phyloP scores from a whole-genome alignment of 2,113 vertebrate genomes.

The Paedocypris sp. region DNA sequence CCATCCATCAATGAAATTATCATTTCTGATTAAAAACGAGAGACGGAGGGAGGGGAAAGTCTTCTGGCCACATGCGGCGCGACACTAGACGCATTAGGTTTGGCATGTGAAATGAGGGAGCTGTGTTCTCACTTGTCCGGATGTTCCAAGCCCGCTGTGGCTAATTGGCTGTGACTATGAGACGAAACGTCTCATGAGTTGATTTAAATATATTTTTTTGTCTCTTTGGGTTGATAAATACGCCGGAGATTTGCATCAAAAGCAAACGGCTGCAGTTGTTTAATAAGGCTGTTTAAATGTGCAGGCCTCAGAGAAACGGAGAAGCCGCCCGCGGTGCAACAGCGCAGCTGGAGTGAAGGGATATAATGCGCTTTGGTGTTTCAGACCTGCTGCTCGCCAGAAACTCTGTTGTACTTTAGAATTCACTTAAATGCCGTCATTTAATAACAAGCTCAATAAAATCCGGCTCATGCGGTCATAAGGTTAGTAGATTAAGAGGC shows the following conservation, averaged over 20 bases:
- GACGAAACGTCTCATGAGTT: neutral
- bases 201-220: neutral
- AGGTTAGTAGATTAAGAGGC: slow-evolving; percentile 17
- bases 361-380: neutral
- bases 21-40: neutral
- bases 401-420: slow-evolving; percentile 1
- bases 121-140: neutral
- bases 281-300: neutral
- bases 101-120: neutral
- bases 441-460: neutral
- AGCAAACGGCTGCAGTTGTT: neutral
- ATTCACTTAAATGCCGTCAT: slow-evolving; percentile 8
- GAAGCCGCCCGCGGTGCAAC: neutral
- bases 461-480: neutral
- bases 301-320: slow-evolving; percentile 3
- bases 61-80: neutral
- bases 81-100: neutral
- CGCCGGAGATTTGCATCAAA: neutral
- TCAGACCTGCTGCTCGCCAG: neutral
- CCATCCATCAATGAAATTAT: neutral
- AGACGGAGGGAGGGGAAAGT: neutral
- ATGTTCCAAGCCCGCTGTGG: neutral
- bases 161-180: slow-evolving; percentile 21
- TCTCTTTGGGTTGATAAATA: neutral
- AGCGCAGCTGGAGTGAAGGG: neutral